Evolutionary conservation across 2,888 invertebrate genomes (phyloP), one percentile per base, ranked within the genome.

Genomic region (Brenthis ino): DNA sequence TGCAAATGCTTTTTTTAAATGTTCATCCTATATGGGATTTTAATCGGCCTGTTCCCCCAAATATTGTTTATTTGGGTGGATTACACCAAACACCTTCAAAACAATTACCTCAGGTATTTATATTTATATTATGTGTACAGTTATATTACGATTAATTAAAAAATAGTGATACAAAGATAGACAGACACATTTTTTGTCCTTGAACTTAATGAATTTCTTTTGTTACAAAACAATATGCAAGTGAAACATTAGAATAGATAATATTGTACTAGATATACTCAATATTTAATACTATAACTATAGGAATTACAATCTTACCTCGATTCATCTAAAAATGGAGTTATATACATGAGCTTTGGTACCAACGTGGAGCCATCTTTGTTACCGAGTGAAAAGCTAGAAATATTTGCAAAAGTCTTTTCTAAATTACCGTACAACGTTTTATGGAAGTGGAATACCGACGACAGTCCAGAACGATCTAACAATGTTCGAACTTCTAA

Each of bases 1-100:
- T 87, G 6, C 84, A 85, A 53, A 76, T 93, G 81, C 64, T 92
- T 37, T 83, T 93, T 66, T 70, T 91, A 4, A 93, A 93, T 73
- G 75, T 81, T 0, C 84, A 93, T 76, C 85, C 87, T 0, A 70
- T 87, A 43, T 86, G 85, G 77, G 83, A 84, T 14, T 74, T 76
- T 1, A 83, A 81, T 63, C 78, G 85, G 5, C 93, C 93, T 1
- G 77, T 87, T 11, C 85, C 91, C 14, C 90, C 92, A 0, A 83
- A 82, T 65, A 79, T 90, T 4, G 69, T 92, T 0, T 83, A 85
- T 66, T 81, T 91, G 57, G 91, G 92, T 65, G 91, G 91, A 2
- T 72, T 88, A 47, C 93, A 91, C 72, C 77, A 20, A 86, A 28
- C 83, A 81, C 20, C 81, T 4, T 20, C 20, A 1, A 48, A 51